Percentiles rank a stretch among this genome's conserved stretches.
These are phyloP conservation scores for Metridium senile DNA, from an alignment of 92 coral and sea anemone genomes.

Conservation along the genomic window DNA sequence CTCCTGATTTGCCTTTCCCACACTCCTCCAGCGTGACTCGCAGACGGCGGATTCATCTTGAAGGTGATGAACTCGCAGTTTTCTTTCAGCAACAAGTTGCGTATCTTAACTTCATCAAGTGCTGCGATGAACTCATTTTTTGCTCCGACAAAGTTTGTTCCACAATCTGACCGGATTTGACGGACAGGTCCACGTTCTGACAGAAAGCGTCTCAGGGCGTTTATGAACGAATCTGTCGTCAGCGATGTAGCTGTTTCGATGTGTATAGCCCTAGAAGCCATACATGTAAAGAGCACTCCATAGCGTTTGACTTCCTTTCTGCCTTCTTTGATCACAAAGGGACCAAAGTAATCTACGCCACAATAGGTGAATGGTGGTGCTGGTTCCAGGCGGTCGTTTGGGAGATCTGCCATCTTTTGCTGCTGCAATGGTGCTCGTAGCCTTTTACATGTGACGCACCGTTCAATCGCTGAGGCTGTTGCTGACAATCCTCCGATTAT, in stretches of 20 bases:
- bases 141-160: conserved; percentile 54
- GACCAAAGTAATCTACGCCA: conserved; percentile 43
- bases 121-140: conserved; percentile 27
- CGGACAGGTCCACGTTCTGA: conserved; percentile 61
- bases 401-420: conserved; percentile 53
- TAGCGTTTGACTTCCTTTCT: conserved; percentile 41
- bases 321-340: conserved; percentile 47
- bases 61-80: conserved; percentile 50
- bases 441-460: conserved; percentile 35
- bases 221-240: conserved; percentile 55
- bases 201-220: conserved; percentile 52
- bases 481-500: conserved; percentile 53
- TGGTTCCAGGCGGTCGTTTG: conserved; percentile 40
- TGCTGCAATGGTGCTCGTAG: conserved; percentile 39
- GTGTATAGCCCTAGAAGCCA: conserved; percentile 47
- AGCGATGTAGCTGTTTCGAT: conserved; percentile 34
- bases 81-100: conserved; percentile 30
- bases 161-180: conserved; percentile 39
- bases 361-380: conserved; percentile 48
- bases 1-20: conserved; percentile 51
- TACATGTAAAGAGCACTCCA: conserved; percentile 53
- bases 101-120: conserved; percentile 29
- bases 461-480: conserved; percentile 12
- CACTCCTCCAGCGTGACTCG: conserved; percentile 57
- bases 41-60: conserved; percentile 49